Evolutionary conservation across 2,888 invertebrate genomes (phyloP).

Genomic region (Pasiphila rectangulata): DNA sequence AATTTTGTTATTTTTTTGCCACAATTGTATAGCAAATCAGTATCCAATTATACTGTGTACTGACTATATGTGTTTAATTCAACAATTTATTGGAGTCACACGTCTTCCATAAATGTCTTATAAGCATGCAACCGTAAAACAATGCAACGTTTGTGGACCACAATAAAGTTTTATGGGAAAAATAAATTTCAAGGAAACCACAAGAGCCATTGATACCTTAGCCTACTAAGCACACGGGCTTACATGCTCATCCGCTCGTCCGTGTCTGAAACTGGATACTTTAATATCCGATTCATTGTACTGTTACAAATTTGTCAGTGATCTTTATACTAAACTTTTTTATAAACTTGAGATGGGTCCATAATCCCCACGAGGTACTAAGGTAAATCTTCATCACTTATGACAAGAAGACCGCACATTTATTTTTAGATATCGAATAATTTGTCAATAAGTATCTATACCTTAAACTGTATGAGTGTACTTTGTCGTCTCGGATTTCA

Average conservation of each 20-base stretch:
- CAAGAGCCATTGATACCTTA: slow-evolving; percentile 27
- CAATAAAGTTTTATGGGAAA: slow-evolving; percentile 16
- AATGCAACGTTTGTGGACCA: slow-evolving; percentile 2
- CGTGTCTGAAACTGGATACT: slow-evolving; percentile 78
- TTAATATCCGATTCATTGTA: slow-evolving; percentile 80
- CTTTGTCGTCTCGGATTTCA: slow-evolving; percentile 34
- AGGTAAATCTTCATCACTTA: slow-evolving; percentile 67
- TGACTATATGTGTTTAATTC: neutral
- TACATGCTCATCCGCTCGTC: slow-evolving; percentile 68
- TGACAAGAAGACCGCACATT: slow-evolving; percentile 70
- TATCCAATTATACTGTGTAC: too few relatives aligned
- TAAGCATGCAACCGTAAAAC: slow-evolving; percentile 1
- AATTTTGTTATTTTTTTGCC: too few relatives aligned
- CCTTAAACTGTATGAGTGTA: slow-evolving; percentile 6
- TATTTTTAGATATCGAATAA: slow-evolving; percentile 48
- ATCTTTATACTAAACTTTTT: slow-evolving; percentile 79
- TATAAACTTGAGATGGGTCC: slow-evolving; percentile 72
- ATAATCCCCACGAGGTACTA: slow-evolving; percentile 71
- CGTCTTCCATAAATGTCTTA: neutral
- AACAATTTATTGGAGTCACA: neutral
- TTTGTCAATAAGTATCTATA: slow-evolving; percentile 20
- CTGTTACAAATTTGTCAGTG: slow-evolving; percentile 82
- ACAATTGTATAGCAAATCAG: too few relatives aligned
- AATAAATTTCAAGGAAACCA: slow-evolving; percentile 18
- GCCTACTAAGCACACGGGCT: slow-evolving; percentile 49